Evolutionary conservation across 2,797 vertebrate genomes (phyloP), one percentile per base, ranked within the genome.

Genomic region (Anguilla marmorata): DNA sequence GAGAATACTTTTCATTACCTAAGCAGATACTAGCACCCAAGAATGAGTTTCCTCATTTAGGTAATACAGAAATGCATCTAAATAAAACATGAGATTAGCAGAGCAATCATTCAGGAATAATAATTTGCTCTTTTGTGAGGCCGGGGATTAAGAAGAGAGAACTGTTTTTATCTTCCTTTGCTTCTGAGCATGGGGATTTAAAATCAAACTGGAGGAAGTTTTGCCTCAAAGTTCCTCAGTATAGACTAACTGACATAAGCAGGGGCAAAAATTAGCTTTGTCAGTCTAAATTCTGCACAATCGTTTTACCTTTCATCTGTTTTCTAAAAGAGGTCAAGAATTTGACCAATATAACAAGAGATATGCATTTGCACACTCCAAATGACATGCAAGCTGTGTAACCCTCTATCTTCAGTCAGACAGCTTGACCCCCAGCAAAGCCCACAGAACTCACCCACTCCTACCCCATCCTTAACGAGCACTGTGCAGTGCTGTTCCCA

Each of bases 401-500:
- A 37, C 52, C 48, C 24, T 14, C 48, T 80, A 2, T 85, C 37
- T 6, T 24, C 7, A 21, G 3, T 37, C 45, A 66, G 85, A 66
- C 85, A 69, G 41, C 33, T 66, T 50, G 19, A 58, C 79, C 41
- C 33, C 37, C 37, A 79, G 45, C 12, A 50, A 24, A n/a, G 0
- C 79, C 79, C 79, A 21, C 0, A 52, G 50, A 83, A 96, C 98
- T 97, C 94, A 99, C 99, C 99, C 0, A 99, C 98, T 95, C 99
- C 98, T 14, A 97, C 94, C 69, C 98, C 99, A 14, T 99, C 99
- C 95, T 98, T 99, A 94, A 99, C 98, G 9, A 99, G 97, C 85
- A 99, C 98, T 83, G 97, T 98, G 94, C 98, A 99, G 92, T 99
- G 98, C 95, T 99, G 98, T 94, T 99, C 99, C 98, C 99, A 99